Base-by-base conservation (phyloP, 2,113 vertebrate species). In the Limnothrissa miodon region DNA sequence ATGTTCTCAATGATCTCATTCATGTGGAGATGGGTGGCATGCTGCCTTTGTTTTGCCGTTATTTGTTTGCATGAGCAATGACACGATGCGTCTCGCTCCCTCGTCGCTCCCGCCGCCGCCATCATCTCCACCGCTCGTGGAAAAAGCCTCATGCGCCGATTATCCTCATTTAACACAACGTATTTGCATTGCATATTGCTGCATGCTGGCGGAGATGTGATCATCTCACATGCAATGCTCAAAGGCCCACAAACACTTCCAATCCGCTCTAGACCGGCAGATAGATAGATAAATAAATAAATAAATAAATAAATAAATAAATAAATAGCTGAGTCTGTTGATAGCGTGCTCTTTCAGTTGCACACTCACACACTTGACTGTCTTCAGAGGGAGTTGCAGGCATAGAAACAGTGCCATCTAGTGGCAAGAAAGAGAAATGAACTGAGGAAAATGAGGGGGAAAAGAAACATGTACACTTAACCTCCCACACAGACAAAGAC, bases 331-430 rank as follows among this genome's bases (percentile, higher is more conserved):
- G 25, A 56, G 19, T 56, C 53, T 0, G 29, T 66, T 25, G 10
- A 25, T 33, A 74, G 36, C 66, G 66, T 74, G 66, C 66, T 36
- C 33, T 4, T 39, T 74, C 66, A 36, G 29, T 74, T 74, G 29
- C n/a, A 66, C 66, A 74, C 25, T 39, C 66, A 17, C 66, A 74
- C 25, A 33, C 66, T 74, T 36, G 29, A 70, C 9, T 29, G 29
- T 70, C 33, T 70, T 70, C 62, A 13, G 62, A 36, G 33, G 19
- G 25, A 33, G 62, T 13, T 15, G 15, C 39, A 48, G 42, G 46
- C 62, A 86, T 66, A 81, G 80, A 84, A 80, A 81, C 70, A 86
- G 83, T 84, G 85, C 85, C 82, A 86, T 86, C 85, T 80, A 86
- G 85, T 86, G 85, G 82, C 45, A 9, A 56, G 10, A 59, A 83